Evolutionary conservation across 2,113 vertebrate species (phyloP).

Genomic region (Orthochromis indermauri): DNA sequence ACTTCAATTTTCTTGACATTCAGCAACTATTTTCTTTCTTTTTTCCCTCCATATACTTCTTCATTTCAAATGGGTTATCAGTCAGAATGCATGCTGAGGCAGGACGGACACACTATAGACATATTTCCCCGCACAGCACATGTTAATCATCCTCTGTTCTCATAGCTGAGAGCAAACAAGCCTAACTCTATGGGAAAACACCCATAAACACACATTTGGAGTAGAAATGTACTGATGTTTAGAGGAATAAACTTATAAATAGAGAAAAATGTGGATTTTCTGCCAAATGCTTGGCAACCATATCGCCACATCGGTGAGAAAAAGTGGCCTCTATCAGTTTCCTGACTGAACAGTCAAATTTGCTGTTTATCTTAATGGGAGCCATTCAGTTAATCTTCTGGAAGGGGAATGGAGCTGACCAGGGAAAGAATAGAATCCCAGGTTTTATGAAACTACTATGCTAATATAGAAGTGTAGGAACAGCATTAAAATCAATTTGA

Average conservation of each 20-base stretch:
- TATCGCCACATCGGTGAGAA: neutral
- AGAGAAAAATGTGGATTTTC: neutral
- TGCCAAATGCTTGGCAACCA: neutral
- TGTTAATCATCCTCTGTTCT: neutral
- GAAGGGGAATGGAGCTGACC: neutral
- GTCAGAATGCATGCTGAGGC: neutral
- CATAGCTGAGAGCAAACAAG: neutral
- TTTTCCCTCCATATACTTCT: neutral
- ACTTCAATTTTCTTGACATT: neutral
- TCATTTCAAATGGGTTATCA: neutral
- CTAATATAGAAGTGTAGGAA: neutral
- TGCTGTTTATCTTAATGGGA: neutral
- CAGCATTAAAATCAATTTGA: neutral
- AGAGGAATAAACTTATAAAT: neutral
- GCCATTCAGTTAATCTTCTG: neutral
- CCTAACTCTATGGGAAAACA: neutral
- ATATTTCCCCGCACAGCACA: neutral
- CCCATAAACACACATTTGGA: neutral
- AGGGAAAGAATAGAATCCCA: neutral
- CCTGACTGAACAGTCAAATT: neutral
- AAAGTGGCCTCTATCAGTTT: neutral
- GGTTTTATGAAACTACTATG: neutral
- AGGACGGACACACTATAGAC: neutral
- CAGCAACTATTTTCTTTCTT: neutral
- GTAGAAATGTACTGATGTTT: neutral